phyloP scores from a whole-genome alignment of 2,113 vertebrate genomes.

The Fregata magnificens region DNA sequence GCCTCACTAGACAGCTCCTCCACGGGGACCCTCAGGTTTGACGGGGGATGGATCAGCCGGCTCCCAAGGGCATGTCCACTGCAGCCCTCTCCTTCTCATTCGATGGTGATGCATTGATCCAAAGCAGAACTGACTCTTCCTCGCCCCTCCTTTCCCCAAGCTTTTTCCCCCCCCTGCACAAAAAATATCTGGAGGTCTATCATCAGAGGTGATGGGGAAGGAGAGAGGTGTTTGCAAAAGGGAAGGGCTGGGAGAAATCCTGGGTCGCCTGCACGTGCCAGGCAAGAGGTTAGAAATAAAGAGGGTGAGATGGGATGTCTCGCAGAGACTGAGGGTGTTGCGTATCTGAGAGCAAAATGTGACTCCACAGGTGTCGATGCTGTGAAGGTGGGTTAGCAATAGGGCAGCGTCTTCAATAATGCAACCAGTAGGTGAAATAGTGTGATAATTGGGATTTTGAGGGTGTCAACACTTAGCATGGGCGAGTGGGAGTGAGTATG shows the following conservation, averaged over 20 bases:
- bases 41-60: neutral
- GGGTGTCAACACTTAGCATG: neutral
- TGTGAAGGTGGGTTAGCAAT: neutral
- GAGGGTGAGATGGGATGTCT: neutral
- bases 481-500: neutral
- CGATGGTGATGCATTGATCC: neutral
- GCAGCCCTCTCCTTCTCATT: neutral
- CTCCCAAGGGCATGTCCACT: neutral
- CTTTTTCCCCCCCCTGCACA: neutral
- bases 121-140: neutral
- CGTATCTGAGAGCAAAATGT: neutral
- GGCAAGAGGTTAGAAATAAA: neutral
- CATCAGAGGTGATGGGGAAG: neutral
- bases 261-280: rapidly evolving
- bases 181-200: neutral
- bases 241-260: neutral
- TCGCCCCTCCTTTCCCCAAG: neutral
- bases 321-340: neutral
- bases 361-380: rapidly evolving
- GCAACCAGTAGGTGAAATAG: neutral
- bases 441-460: neutral
- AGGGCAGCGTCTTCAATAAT: neutral
- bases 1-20: neutral
- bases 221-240: neutral
- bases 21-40: neutral